Evolutionary conservation across 2,113 vertebrate genomes (phyloP).

Genomic region (Lutjanus erythropterus): DNA sequence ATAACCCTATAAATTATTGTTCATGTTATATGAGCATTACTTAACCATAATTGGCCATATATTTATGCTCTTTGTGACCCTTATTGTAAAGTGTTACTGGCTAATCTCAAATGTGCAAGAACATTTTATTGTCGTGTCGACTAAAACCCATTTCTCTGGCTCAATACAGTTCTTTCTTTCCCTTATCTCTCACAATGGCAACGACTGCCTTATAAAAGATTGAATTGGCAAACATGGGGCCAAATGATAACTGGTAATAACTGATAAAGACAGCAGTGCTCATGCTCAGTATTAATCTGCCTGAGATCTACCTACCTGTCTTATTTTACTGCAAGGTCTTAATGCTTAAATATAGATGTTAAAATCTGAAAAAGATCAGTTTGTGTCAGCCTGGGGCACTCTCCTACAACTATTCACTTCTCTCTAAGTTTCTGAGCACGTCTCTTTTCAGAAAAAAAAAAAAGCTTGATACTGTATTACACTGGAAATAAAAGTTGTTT

Average conservation of each 20-base stretch:
- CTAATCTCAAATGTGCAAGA: background rate
- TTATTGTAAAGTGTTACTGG: too few relatives aligned
- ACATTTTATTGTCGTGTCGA: background rate
- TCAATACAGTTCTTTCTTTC: background rate
- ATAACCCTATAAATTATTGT: too few relatives aligned
- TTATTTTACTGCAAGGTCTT: background rate
- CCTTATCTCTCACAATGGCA: background rate
- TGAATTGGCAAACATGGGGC: background rate
- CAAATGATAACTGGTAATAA: too few relatives aligned
- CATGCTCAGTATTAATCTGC: background rate
- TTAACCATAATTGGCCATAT: too few relatives aligned
- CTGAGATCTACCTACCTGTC: background rate
- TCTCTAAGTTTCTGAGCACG: background rate
- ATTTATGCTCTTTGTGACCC: too few relatives aligned
- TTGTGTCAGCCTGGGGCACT: background rate
- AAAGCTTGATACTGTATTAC: background rate
- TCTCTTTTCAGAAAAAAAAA: conserved; percentile 11
- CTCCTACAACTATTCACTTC: background rate
- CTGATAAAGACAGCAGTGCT: background rate
- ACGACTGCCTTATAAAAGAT: background rate
- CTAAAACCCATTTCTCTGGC: background rate
- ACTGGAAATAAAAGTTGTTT: background rate
- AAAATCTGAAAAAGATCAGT: background rate
- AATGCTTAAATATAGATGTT: background rate
- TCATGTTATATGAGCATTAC: too few relatives aligned